Evolutionary conservation across 2,888 invertebrate genomes (phyloP).

Genomic region (Drosophila picticornis): DNA sequence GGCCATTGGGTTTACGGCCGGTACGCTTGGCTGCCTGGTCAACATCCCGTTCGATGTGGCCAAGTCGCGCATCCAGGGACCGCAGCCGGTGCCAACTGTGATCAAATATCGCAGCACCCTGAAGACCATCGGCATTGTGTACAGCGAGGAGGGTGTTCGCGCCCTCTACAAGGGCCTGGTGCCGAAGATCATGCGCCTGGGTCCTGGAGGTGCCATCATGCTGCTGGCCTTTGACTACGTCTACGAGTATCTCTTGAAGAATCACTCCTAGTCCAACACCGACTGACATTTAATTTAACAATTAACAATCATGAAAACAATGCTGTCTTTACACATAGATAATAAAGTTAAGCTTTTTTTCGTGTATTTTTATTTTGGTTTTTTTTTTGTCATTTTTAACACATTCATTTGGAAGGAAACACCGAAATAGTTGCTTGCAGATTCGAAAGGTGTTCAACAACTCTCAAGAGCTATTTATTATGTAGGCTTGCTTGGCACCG

Average conservation of each 20-base stretch:
- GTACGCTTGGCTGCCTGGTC: constrained; percentile 93
- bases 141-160: constrained; percentile 94
- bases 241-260: constrained; percentile 88
- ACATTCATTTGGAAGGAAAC: constrained; percentile 4
- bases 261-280: constrained; percentile 31
- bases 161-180: constrained; percentile 96
- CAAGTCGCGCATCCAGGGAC: constrained; percentile 97
- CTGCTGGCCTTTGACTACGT: constrained; percentile 95
- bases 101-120: constrained; percentile 93
- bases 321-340: constrained; percentile 3
- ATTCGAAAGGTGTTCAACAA: not conserved
- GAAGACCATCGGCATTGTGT: constrained; percentile 90
- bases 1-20: constrained; percentile 94
- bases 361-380: not conserved
- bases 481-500: no score
- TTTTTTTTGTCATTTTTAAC: not conserved
- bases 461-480: no score
- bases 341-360: constrained; percentile 2
- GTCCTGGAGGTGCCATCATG: constrained; percentile 98
- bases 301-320: not conserved
- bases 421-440: not conserved
- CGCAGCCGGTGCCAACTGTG: constrained; percentile 90
- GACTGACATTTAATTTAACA: no score
- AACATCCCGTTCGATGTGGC: constrained; percentile 99
- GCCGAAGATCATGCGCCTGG: constrained; percentile 95